These are phyloP conservation scores for Phalangium opilio DNA, from an alignment of 2,888 invertebrate species.

Conservation along the genomic window DNA sequence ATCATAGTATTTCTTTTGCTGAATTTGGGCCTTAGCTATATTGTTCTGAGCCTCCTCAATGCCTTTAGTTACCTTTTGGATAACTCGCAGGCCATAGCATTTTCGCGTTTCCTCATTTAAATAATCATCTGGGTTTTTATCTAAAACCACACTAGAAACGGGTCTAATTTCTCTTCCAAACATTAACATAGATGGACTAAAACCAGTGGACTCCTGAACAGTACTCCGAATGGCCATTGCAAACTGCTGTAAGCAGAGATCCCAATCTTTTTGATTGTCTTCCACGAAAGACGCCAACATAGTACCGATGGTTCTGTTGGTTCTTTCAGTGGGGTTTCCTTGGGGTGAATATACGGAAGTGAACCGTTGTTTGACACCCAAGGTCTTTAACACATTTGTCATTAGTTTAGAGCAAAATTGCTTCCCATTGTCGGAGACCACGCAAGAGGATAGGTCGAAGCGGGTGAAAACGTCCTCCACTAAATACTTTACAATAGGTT, in stretches of 20 bases:
- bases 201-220: not conserved
- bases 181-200: not conserved
- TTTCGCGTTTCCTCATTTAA: too few relatives aligned
- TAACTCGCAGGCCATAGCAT: too few relatives aligned
- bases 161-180: conserved; percentile 4
- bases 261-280: conserved; percentile 3
- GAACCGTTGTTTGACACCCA: conserved; percentile 1
- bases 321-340: conserved; percentile 8
- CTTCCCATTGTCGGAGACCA: conserved; percentile 5
- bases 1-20: too few relatives aligned
- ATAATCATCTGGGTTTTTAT: too few relatives aligned
- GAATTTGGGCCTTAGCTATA: too few relatives aligned
- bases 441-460: conserved; percentile 4
- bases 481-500: not conserved
- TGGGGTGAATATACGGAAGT: conserved; percentile 6
- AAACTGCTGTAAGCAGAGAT: conserved; percentile 1
- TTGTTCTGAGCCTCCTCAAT: too few relatives aligned
- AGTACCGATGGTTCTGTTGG: conserved; percentile 5
- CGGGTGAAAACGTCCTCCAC: conserved; percentile 4
- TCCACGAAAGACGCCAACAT: conserved; percentile 5
- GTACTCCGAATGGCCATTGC: conserved; percentile 5
- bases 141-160: too few relatives aligned
- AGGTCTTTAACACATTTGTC: not conserved
- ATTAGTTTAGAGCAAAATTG: not conserved
- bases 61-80: too few relatives aligned